A percentile compares a stretch with the other conserved stretches of the same genome.
Evolutionary conservation across 2,113 vertebrate species (phyloP).

Genomic region (Melanocharis versteri): DNA sequence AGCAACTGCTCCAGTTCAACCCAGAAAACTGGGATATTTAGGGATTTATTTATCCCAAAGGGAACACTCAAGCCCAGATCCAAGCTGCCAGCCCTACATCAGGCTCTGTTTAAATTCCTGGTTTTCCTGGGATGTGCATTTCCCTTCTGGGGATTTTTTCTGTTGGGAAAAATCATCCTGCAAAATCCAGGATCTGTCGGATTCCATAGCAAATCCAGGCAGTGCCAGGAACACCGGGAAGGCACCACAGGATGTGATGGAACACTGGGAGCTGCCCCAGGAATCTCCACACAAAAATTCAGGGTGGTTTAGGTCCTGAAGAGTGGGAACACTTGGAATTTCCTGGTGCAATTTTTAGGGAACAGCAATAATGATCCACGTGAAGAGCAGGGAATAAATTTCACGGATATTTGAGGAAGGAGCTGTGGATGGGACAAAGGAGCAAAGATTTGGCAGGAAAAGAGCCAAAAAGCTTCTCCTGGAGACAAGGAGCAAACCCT

Average conservation of each 20-base stretch:
- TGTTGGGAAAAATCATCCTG: not conserved
- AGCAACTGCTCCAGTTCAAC: not conserved
- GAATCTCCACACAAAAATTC: not conserved
- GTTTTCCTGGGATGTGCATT: rapidly evolving
- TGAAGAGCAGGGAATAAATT: not conserved
- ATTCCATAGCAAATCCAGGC: not conserved
- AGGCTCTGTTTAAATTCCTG: rapidly evolving
- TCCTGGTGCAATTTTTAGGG: not conserved
- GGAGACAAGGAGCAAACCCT: not conserved
- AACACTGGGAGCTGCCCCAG: not conserved
- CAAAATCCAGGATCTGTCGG: rapidly evolving
- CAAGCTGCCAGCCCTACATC: not conserved
- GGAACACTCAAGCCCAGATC: not conserved
- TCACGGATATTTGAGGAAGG: not conserved
- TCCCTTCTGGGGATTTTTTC: not conserved
- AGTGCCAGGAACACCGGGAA: not conserved
- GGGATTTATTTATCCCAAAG: not conserved
- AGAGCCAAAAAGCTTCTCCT: not conserved
- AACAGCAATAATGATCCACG: not conserved
- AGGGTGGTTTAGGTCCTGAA: not conserved
- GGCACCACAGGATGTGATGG: not conserved
- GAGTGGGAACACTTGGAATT: not conserved
- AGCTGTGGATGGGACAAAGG: not conserved
- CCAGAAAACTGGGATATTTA: not conserved
- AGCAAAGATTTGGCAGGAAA: not conserved